Conservation (phyloP, 2,113 vertebrate genomes). For the Trochalopteron elliotii region DNA sequence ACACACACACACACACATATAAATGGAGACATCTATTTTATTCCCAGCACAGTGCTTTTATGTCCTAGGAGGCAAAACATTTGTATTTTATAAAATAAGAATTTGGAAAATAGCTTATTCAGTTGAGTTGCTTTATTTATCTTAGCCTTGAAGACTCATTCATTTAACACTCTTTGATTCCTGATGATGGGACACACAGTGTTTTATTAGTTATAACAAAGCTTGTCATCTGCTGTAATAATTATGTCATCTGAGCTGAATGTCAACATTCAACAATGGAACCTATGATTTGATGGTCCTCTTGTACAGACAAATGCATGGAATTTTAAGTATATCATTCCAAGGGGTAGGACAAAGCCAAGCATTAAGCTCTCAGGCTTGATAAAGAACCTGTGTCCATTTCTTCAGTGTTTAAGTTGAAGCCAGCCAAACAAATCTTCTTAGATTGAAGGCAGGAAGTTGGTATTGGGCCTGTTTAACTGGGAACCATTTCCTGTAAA, state of each 20-base stretch:
- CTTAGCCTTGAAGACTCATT: not conserved
- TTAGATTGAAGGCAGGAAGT: conserved; percentile 42
- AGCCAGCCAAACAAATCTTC: not conserved
- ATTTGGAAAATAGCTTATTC: not conserved
- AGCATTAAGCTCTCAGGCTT: not conserved
- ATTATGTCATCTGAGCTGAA: not conserved
- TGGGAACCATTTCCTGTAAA: conserved; percentile 53
- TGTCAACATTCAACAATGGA: not conserved
- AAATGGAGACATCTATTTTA: not conserved
- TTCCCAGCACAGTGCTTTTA: not conserved
- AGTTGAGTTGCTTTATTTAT: not conserved
- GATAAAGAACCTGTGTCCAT: not conserved
- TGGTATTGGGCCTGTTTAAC: conserved; percentile 47
- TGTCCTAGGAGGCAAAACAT: not conserved
- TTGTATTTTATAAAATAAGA: not conserved
- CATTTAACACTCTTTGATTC: not conserved
- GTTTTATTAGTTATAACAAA: not conserved
- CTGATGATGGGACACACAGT: not conserved
- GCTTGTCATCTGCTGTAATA: not conserved
- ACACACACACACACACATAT: no score
- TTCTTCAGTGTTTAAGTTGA: conserved; percentile 35
- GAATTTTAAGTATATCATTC: conserved; percentile 19
- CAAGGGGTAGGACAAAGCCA: not conserved
- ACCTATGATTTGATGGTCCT: not conserved
- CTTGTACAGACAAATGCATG: not conserved